Percentiles rank a stretch among this genome's conserved stretches.
Evolutionary conservation across 2,113 vertebrate genomes (phyloP).

Genomic region (Empidonax traillii): DNA sequence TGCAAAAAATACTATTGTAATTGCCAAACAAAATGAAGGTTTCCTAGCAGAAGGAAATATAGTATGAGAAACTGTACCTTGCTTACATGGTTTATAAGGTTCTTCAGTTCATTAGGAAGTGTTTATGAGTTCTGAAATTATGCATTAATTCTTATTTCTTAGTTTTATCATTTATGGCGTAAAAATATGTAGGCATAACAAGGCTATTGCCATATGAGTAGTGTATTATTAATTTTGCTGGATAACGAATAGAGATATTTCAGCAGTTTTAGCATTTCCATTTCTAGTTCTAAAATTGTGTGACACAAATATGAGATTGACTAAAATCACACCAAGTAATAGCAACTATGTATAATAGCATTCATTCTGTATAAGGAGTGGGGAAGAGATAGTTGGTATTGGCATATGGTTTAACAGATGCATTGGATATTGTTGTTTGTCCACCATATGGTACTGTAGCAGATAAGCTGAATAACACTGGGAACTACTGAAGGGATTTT

Average conservation of each 20-base stretch:
- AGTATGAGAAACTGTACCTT: neutral
- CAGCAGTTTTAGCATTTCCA: neutral
- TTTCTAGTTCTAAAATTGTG: neutral
- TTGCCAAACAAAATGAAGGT: neutral
- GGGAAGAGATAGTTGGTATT: neutral
- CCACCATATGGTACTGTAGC: neutral
- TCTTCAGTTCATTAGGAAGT: neutral
- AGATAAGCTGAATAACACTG: neutral
- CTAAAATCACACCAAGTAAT: neutral
- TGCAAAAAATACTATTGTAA: neutral
- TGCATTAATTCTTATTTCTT: neutral
- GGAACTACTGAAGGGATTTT: neutral
- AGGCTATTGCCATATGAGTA: neutral
- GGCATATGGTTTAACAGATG: neutral
- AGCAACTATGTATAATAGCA: neutral
- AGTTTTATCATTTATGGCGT: neutral
- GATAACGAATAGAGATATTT: neutral
- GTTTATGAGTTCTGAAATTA: neutral
- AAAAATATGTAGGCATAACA: neutral
- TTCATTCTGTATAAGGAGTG: neutral
- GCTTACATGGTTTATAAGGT: neutral
- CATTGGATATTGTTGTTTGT: neutral
- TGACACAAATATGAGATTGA: neutral
- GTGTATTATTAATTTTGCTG: neutral
- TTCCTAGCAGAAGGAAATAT: neutral